These are phyloP conservation scores for Nycticryphes semicollaris DNA, from an alignment of 2,113 vertebrate species.

Conservation along the genomic window DNA sequence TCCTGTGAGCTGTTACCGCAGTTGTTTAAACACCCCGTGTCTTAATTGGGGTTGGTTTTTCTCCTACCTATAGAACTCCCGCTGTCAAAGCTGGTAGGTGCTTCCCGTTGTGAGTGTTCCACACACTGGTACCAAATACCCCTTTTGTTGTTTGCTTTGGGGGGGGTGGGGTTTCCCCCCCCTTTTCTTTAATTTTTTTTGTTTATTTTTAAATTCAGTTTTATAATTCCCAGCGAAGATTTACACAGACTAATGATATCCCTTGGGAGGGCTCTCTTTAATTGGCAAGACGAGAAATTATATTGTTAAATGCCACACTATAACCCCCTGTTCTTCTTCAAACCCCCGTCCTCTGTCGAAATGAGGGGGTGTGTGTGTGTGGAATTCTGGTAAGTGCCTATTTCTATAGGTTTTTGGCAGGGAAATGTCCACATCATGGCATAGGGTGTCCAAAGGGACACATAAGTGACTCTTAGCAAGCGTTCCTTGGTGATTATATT, in stretches of 20 bases:
- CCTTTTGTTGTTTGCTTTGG: background rate
- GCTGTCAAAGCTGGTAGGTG: background rate
- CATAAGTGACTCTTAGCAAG: background rate
- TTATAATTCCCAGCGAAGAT: slow-evolving; percentile 28
- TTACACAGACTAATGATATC: slow-evolving; percentile 55
- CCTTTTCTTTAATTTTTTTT: background rate
- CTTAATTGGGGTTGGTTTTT: background rate
- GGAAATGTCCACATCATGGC: background rate
- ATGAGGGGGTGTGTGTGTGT: background rate
- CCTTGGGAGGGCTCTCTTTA: slow-evolving; percentile 47
- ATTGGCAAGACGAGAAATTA: slow-evolving; percentile 49
- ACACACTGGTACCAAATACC: background rate
- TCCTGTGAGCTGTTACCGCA: background rate
- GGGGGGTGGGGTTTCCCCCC: no score
- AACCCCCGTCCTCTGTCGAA: background rate
- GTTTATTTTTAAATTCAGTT: background rate
- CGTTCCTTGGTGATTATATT: background rate
- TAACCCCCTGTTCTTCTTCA: background rate
- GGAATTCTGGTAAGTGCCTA: background rate
- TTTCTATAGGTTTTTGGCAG: background rate
- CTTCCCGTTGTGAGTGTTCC: background rate
- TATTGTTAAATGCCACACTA: background rate
- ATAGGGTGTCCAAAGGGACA: background rate
- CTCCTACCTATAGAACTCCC: background rate
- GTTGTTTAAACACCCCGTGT: background rate